These are phyloP conservation scores for Andrena fulva DNA, from an alignment of 2,888 invertebrate genomes.

Conservation along the genomic window DNA sequence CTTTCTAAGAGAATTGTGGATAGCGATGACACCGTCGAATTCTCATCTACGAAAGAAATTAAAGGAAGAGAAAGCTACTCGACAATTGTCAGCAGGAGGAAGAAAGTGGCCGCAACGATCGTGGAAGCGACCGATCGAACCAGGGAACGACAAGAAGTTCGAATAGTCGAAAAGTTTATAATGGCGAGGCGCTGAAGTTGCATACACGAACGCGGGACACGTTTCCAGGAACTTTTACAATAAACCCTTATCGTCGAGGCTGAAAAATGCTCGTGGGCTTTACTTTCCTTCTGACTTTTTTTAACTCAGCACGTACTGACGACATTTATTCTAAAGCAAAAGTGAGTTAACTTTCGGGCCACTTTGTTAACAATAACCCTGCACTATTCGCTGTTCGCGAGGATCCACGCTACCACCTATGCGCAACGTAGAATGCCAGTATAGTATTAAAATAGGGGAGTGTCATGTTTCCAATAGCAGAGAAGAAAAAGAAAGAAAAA, in stretches of 20 bases:
- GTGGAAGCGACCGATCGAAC: background rate
- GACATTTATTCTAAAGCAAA: no score
- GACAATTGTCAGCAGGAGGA: background rate
- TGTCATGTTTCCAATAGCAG: no score
- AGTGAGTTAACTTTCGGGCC: no score
- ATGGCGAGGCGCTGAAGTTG: background rate
- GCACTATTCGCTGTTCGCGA: no score
- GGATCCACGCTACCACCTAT: no score
- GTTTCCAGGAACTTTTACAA: background rate
- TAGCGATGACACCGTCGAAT: background rate
- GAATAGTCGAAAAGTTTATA: background rate
- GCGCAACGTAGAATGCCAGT: no score
- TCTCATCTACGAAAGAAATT: background rate
- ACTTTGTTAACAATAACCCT: no score
- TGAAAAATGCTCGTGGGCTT: background rate
- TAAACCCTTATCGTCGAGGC: constrained; percentile 2
- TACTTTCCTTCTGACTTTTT: background rate
- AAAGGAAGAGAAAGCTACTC: background rate
- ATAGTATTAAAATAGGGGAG: no score
- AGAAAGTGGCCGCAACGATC: background rate
- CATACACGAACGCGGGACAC: background rate
- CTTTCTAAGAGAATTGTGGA: no score
- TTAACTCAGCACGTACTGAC: background rate
- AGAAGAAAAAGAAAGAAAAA: background rate
- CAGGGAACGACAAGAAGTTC: background rate